Conservation (phyloP, 2,888 invertebrate species). For the Drosophila barbarae region DNA sequence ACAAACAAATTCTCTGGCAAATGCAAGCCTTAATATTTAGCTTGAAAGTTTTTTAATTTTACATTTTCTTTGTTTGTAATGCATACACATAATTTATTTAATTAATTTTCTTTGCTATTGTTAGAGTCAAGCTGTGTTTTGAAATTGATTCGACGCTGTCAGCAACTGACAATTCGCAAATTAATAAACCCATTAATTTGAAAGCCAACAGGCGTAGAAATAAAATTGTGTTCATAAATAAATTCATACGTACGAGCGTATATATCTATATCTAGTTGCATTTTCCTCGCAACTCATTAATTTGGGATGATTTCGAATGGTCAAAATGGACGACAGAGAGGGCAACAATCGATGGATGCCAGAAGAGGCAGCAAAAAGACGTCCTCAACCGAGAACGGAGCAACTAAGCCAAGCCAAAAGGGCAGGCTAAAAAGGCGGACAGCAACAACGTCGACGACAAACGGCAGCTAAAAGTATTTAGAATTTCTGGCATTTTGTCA, state of each 20-base stretch:
- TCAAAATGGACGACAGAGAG: slow-evolving; percentile 9
- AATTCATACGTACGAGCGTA: slow-evolving; percentile 16
- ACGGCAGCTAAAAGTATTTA: slow-evolving; percentile 66
- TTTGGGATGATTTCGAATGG: slow-evolving; percentile 36
- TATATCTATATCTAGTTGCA: slow-evolving; percentile 17
- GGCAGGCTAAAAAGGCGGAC: slow-evolving; percentile 52
- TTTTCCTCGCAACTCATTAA: slow-evolving; percentile 39
- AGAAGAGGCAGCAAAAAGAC: slow-evolving; percentile 26
- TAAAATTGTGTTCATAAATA: slow-evolving; percentile 38
- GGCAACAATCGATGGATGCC: slow-evolving; percentile 10
- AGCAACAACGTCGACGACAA: slow-evolving; percentile 46
- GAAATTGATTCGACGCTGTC: slow-evolving; percentile 60
- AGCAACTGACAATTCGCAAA: slow-evolving; percentile 70
- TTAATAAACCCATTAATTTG: slow-evolving; percentile 76
- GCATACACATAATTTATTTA: neutral
- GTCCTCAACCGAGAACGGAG: slow-evolving; percentile 22
- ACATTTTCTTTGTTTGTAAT: neutral
- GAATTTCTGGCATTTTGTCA: slow-evolving; percentile 78
- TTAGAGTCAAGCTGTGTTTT: slow-evolving; percentile 18
- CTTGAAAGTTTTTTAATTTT: neutral
- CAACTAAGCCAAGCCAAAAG: slow-evolving; percentile 41
- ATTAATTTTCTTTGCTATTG: neutral
- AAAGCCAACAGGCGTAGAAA: slow-evolving; percentile 51
- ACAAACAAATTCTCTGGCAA: neutral
- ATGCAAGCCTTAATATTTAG: too few species aligned